phyloP scores from a whole-genome alignment of 2,888 invertebrate genomes.

The Chalcosyrphus nemorum region DNA sequence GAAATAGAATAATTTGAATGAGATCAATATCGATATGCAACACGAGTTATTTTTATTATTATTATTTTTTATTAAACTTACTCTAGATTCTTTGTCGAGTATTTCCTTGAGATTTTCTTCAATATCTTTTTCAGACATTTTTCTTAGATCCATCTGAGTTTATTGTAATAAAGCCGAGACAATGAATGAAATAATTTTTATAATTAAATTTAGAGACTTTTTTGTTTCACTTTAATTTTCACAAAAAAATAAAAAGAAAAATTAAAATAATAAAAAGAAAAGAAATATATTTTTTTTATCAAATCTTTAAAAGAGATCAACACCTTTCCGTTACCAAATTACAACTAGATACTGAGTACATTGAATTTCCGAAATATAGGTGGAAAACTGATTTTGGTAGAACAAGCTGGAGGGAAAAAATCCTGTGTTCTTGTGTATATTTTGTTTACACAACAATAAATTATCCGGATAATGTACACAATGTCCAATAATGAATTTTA shows the following conservation, averaged over 20 bases:
- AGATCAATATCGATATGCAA: not conserved
- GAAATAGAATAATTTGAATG: slow-evolving; percentile 1
- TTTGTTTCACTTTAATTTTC: not conserved
- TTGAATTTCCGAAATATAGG: slow-evolving; percentile 27
- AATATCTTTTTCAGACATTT: slow-evolving; percentile 78
- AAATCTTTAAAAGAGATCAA: slow-evolving; percentile 45
- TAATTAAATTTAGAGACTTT: not conserved
- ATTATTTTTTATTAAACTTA: slow-evolving; percentile 73
- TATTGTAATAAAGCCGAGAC: not conserved
- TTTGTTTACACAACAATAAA: slow-evolving; percentile 75
- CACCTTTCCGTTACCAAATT: slow-evolving; percentile 60
- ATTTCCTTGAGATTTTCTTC: slow-evolving; percentile 78
- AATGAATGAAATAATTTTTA: not conserved
- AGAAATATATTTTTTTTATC: not conserved
- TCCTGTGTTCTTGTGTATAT: slow-evolving; percentile 57
- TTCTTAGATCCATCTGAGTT: slow-evolving; percentile 14
- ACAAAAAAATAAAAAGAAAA: slow-evolving; percentile 5
- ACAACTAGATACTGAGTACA: slow-evolving; percentile 46
- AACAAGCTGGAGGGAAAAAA: slow-evolving; percentile 38
- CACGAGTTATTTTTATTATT: not conserved
- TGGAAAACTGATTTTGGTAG: slow-evolving; percentile 27
- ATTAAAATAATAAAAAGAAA: not conserved
- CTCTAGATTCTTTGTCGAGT: slow-evolving; percentile 78
- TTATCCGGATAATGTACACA: slow-evolving; percentile 69
- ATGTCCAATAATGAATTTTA: slow-evolving; percentile 44